Conservation (phyloP, 2,113 vertebrate genomes). For the Aphyosemion australe region DNA sequence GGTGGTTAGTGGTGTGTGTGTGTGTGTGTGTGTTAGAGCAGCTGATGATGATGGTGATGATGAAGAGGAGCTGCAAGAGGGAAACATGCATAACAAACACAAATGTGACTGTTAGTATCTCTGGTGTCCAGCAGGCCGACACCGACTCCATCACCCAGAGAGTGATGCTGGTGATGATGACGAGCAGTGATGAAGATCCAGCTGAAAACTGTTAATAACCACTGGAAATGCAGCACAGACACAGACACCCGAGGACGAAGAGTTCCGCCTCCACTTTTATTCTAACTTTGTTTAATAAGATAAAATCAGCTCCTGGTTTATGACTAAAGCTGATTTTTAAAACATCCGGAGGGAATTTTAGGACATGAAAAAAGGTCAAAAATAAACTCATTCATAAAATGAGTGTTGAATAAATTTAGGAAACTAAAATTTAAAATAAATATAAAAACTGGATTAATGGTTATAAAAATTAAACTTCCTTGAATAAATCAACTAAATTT, state of each 20-base stretch:
- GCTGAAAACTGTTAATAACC: background rate
- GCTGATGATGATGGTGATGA: slow-evolving; percentile 6
- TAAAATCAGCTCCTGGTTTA: too few species aligned
- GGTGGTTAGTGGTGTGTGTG: slow-evolving; percentile 29
- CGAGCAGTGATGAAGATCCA: slow-evolving; percentile 37
- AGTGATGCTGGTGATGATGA: slow-evolving; percentile 51
- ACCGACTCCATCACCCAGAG: slow-evolving; percentile 55
- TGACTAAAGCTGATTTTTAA: too few species aligned
- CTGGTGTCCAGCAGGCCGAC: slow-evolving; percentile 52
- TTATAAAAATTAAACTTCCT: too few species aligned
- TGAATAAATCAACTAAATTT: too few species aligned
- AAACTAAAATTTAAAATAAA: too few species aligned
- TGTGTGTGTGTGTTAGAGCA: background rate
- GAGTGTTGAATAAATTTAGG: too few species aligned
- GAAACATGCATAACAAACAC: slow-evolving; percentile 38
- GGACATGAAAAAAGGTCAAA: too few species aligned
- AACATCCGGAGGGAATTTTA: too few species aligned
- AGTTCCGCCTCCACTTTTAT: too few species aligned
- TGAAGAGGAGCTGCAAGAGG: slow-evolving; percentile 19
- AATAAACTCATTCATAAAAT: too few species aligned
- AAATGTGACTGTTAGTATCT: slow-evolving; percentile 39
- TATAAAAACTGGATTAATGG: too few species aligned
- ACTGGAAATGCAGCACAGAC: slow-evolving; percentile 27
- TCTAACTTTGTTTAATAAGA: background rate
- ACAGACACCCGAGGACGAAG: slow-evolving; percentile 3